phyloP scores from a whole-genome alignment of 2,888 invertebrate species.

The Dasysyrphus albostriatus region DNA sequence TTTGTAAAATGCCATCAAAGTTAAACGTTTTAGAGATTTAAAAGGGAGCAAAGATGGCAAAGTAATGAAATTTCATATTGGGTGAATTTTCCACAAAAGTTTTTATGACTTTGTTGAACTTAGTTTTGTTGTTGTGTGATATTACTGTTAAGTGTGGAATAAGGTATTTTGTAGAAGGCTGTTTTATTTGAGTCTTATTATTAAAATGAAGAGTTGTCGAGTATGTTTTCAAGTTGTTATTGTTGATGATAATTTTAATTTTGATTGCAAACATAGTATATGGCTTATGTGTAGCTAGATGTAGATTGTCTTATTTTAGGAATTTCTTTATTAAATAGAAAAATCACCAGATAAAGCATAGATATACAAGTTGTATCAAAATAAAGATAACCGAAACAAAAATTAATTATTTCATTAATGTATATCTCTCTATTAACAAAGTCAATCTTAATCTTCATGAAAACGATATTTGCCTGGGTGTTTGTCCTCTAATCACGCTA shows the following conservation, averaged over 20 bases:
- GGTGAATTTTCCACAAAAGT: conserved; percentile 16
- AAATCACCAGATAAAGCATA: too few species aligned
- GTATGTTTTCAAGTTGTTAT: conserved; percentile 1
- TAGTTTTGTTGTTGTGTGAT: neutral
- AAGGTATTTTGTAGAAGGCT: neutral
- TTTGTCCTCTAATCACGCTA: too few species aligned
- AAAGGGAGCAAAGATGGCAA: conserved; percentile 2
- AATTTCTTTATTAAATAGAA: too few species aligned
- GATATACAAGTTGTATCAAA: too few species aligned
- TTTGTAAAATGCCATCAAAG: conserved; percentile 43
- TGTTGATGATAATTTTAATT: neutral
- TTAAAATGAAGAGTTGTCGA: conserved; percentile 14
- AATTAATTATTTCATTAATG: too few species aligned
- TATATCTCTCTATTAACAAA: too few species aligned
- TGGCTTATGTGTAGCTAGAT: neutral
- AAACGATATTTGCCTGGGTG: too few species aligned
- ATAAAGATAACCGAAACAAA: too few species aligned
- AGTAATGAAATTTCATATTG: conserved; percentile 41
- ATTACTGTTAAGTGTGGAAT: neutral
- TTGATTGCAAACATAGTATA: neutral
- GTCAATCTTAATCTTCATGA: too few species aligned
- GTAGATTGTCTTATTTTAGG: too few species aligned
- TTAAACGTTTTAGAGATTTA: conserved; percentile 49
- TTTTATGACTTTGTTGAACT: conserved; percentile 22
- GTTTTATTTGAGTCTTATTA: conserved; percentile 1